phyloP scores from a whole-genome alignment of 2,797 vertebrate genomes.

The Buceros bicornis region DNA sequence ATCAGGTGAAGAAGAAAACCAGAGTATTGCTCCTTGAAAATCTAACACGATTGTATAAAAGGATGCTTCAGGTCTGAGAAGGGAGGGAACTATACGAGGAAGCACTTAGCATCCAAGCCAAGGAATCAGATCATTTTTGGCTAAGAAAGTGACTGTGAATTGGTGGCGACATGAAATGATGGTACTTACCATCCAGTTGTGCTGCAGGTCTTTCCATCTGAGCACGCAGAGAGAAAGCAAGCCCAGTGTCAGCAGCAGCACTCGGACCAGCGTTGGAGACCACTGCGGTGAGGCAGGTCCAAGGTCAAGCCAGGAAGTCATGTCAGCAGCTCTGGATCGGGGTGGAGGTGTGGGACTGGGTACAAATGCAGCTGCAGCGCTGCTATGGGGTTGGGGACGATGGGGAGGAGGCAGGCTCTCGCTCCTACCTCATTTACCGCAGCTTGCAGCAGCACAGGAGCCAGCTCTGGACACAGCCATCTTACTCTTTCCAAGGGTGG shows the following conservation, averaged over 20 bases:
- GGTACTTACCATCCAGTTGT: not conserved
- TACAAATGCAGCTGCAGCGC: fast-evolving
- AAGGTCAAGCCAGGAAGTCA: not conserved
- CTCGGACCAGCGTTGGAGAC: not conserved
- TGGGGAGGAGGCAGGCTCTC: not conserved
- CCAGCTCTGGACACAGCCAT: not conserved
- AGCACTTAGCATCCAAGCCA: not conserved
- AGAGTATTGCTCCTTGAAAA: not conserved
- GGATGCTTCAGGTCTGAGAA: not conserved
- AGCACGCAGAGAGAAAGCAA: not conserved
- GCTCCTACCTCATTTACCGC: not conserved
- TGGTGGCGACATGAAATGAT: not conserved
- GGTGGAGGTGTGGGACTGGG: not conserved
- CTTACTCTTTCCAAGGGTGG: not conserved
- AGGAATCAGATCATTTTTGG: not conserved
- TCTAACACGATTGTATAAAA: not conserved
- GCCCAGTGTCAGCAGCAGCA: not conserved
- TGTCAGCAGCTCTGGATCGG: not conserved
- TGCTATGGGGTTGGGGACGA: fast-evolving
- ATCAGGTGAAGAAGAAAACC: not conserved
- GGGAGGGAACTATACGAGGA: not conserved
- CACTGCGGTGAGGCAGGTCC: not conserved
- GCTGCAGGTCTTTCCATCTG: not conserved
- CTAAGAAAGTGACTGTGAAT: not conserved
- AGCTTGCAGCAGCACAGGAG: not conserved